Evolutionary conservation across 92 coral and sea anemone genomes (phyloP).

Genomic region (Porites rus): DNA sequence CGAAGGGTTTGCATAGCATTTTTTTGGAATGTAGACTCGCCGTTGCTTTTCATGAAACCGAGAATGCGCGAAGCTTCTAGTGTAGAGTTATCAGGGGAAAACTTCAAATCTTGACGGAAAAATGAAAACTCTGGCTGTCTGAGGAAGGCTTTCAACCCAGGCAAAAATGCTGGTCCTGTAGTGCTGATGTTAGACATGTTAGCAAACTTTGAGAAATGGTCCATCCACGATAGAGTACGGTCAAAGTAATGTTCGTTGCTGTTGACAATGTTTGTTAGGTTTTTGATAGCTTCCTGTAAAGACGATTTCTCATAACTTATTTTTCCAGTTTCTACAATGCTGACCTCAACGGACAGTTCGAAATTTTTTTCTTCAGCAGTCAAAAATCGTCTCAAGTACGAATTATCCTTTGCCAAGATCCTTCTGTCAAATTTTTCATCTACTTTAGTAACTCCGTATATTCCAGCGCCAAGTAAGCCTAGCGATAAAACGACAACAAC

Average conservation of each 20-base stretch:
- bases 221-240: constrained; percentile 77
- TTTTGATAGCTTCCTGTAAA: constrained; percentile 56
- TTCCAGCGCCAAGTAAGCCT: constrained; percentile 69
- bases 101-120: constrained; percentile 65
- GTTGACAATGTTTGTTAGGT: constrained; percentile 67
- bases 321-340: constrained; percentile 56
- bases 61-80: constrained; percentile 81
- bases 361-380: constrained; percentile 72
- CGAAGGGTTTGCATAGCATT: constrained; percentile 79
- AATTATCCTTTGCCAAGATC: constrained; percentile 81
- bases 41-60: constrained; percentile 67
- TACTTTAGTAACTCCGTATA: constrained; percentile 77
- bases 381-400: constrained; percentile 65
- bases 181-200: not conserved
- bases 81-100: constrained; percentile 48
- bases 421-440: constrained; percentile 81
- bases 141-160: constrained; percentile 53
- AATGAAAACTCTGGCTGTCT: constrained; percentile 43
- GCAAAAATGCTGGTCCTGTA: constrained; percentile 33
- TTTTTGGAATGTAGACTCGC: constrained; percentile 61
- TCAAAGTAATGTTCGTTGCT: constrained; percentile 65
- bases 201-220: constrained; percentile 35
- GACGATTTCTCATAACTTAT: constrained; percentile 48
- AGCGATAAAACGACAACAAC: constrained; percentile 62
- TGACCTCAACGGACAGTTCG: constrained; percentile 54